Conservation (phyloP, 1,140 invertebrate species). For the Aphelenchoides avenae region DNA sequence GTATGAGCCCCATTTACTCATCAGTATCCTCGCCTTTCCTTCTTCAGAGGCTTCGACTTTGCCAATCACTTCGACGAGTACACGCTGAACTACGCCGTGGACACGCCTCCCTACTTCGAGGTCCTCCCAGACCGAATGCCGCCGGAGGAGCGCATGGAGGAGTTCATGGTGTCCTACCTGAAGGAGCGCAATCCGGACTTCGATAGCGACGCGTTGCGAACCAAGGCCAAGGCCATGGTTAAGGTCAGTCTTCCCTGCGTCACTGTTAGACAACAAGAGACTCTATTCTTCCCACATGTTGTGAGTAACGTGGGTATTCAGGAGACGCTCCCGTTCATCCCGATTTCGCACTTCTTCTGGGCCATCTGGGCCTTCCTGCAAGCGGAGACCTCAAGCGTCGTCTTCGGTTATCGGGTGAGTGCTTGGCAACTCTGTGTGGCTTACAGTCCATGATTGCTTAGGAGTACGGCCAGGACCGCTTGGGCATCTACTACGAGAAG, state of each 20-base stretch:
- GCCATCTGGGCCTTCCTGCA: constrained; percentile 43
- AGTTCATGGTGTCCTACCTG: constrained; percentile 42
- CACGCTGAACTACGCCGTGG: constrained; percentile 37
- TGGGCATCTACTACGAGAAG: constrained; percentile 36
- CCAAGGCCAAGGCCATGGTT: constrained; percentile 15
- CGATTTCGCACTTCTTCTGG: constrained; percentile 50
- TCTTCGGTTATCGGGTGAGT: constrained; percentile 29
- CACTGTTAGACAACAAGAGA: too few relatives aligned
- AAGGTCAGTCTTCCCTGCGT: too few relatives aligned
- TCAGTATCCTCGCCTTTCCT: not conserved
- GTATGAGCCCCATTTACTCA: constrained; percentile 17
- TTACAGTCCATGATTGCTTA: constrained; percentile 11
- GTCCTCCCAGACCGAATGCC: constrained; percentile 38
- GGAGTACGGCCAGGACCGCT: constrained; percentile 31
- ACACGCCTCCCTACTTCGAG: constrained; percentile 39
- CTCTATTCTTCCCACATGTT: too few relatives aligned
- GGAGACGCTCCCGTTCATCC: constrained; percentile 45
- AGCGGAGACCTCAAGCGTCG: constrained; percentile 27
- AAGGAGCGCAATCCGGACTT: constrained; percentile 19
- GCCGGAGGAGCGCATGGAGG: constrained; percentile 25
- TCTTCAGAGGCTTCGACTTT: constrained; percentile 48
- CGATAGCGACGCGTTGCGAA: not conserved
- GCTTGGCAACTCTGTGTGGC: not conserved
- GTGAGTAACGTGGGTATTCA: too few relatives aligned
- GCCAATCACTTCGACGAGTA: constrained; percentile 54